Evolutionary conservation across 2,888 invertebrate genomes (phyloP).

Genomic region (Sphaerophoria rueppellii): DNA sequence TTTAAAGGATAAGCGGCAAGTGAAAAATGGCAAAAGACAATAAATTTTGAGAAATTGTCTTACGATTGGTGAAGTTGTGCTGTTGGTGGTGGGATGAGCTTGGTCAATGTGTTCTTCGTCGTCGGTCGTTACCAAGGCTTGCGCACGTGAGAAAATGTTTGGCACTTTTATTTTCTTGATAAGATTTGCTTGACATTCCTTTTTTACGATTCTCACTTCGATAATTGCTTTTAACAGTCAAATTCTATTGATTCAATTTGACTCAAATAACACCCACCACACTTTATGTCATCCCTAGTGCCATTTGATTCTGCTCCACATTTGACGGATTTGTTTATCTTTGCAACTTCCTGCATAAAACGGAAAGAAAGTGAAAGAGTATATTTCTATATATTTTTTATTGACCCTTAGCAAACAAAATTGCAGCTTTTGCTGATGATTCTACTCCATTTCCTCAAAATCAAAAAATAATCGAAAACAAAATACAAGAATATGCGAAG

Average conservation of each 20-base stretch:
- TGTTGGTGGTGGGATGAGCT: background rate
- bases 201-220: no score
- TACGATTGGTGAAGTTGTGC: constrained; percentile 48
- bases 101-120: background rate
- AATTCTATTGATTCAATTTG: background rate
- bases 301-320: constrained; percentile 4
- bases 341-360: constrained; percentile 20
- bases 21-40: constrained; percentile 57
- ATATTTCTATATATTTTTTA: background rate
- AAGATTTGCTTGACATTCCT: no score
- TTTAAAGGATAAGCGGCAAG: constrained; percentile 56
- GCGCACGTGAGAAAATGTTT: constrained; percentile 30
- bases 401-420: constrained; percentile 24
- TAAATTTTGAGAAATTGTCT: constrained; percentile 71
- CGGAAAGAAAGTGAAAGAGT: background rate
- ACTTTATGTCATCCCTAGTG: background rate
- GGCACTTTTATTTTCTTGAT: background rate
- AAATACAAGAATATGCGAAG: background rate
- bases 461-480: no score
- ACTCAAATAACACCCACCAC: background rate
- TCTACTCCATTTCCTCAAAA: constrained; percentile 4
- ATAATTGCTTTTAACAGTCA: background rate
- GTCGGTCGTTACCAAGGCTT: background rate
- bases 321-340: constrained; percentile 3
- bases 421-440: constrained; percentile 2